Evolutionary conservation across 2,888 invertebrate genomes (phyloP), one percentile per base, ranked within the genome.

Genomic region (Malacosoma neustria): DNA sequence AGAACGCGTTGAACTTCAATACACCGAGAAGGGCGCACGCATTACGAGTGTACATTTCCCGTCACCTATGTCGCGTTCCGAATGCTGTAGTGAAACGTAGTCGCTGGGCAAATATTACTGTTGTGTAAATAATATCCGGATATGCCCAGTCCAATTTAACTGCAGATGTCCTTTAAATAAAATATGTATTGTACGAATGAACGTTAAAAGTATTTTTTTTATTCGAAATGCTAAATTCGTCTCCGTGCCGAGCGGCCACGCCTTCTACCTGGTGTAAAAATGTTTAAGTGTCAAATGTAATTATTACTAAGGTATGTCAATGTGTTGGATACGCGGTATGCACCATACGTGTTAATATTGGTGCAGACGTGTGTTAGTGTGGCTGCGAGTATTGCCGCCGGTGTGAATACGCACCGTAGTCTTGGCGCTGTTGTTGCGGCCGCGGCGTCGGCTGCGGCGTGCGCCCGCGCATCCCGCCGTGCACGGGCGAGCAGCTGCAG

Each of bases 401-500:
- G 43, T 37, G 44, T 5, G 45, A 33, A 48, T 29, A 92, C 95
- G 93, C 90, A 95, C 96, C 95, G 87, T 95, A 96, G 79, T 96
- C 95, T 55, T 94, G 94, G 61, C 94, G 89, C 51, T 94, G 92
- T 89, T 94, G 87, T 48, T 82, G 82, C 54, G 82, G 76, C 45
- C 84, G 77, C 59, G 72, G 70, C 70, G 72, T 70, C 58, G 82
- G 81, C 70, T 80, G 84, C 64, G 84, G 80, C 65, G 82, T 79
- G 74, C 86, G 82, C 34, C 92, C 88, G 61, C 91, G 90, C 85
- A 92, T 87, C 88, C 93, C 91, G 82, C 93, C 91, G 82, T 91
- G 91, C 71, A 91, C 90, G 54, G 92, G 92, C 64, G 92, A 92
- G 71, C 89, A 89, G 66, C 90, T 89, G 73, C 67, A 80, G 73